These are phyloP conservation scores for Rhodeus uyekii DNA, from an alignment of 2,797 vertebrate genomes.

Conservation along the genomic window DNA sequence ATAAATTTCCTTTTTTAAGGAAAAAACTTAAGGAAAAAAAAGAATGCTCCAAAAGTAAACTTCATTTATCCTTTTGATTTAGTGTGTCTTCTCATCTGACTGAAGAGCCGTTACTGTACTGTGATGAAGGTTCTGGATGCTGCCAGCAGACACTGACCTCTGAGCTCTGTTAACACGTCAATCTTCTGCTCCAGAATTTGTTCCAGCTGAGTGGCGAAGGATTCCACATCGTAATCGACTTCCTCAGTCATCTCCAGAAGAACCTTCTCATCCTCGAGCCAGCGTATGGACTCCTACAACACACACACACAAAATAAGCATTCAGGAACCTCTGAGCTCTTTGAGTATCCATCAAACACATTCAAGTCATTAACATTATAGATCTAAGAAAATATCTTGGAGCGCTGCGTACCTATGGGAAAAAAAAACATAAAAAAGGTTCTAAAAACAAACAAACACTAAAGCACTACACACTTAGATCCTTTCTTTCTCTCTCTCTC, in stretches of 20 bases:
- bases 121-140: background rate
- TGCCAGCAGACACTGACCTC: slow-evolving; percentile 71
- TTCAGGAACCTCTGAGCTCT: background rate
- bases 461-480: no score
- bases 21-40: no score
- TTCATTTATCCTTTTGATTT: background rate
- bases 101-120: background rate
- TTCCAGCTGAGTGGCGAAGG: slow-evolving; percentile 91
- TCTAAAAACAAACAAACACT: no score
- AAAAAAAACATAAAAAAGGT: background rate
- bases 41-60: background rate
- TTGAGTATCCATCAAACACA: background rate
- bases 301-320: background rate
- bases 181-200: slow-evolving; percentile 97
- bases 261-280: slow-evolving; percentile 94
- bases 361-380: background rate
- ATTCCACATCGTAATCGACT: slow-evolving; percentile 96
- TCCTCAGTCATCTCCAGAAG: slow-evolving; percentile 97
- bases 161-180: slow-evolving; percentile 84
- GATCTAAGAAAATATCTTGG: no score
- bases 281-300: slow-evolving; percentile 91
- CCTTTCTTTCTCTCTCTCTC: no score
- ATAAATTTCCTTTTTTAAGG: no score
- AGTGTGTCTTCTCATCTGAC: background rate
- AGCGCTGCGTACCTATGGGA: no score